Evolutionary conservation across 2,113 vertebrate genomes (phyloP).

Genomic region (Pholis gunnellus): DNA sequence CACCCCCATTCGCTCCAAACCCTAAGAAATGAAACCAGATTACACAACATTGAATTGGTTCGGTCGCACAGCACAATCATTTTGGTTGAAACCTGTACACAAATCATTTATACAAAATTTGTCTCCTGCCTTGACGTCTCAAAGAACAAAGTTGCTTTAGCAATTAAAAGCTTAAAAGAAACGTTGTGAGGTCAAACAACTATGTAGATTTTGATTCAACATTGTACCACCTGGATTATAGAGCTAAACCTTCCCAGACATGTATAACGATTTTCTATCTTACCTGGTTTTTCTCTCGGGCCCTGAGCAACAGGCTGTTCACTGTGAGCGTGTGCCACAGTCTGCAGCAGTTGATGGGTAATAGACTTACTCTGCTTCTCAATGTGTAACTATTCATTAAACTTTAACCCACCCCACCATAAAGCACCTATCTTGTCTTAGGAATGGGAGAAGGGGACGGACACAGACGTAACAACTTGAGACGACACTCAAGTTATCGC

Average conservation of each 20-base stretch:
- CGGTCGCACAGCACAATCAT: neutral
- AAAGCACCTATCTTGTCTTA: conserved; percentile 40
- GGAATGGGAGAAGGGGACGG: neutral
- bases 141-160: neutral
- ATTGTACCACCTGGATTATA: neutral
- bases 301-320: conserved; percentile 23
- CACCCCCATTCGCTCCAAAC: neutral
- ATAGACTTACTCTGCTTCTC: conserved; percentile 6
- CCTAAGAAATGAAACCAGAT: conserved; percentile 24
- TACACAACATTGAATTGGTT: conserved; percentile 4
- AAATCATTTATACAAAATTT: neutral
- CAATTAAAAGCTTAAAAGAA: neutral
- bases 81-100: neutral
- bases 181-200: neutral
- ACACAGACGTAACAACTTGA: neutral
- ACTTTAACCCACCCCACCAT: conserved; percentile 73
- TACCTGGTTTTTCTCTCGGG: conserved; percentile 53
- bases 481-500: neutral
- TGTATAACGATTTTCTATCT: conserved; percentile 14
- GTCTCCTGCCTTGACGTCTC: neutral
- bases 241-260: neutral
- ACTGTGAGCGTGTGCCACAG: neutral
- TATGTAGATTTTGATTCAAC: neutral
- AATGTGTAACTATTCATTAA: conserved; percentile 69
- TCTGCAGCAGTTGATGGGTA: conserved; percentile 26